Base-by-base conservation (phyloP, 2,888 invertebrate genomes). In the Melinaea menophilus region DNA sequence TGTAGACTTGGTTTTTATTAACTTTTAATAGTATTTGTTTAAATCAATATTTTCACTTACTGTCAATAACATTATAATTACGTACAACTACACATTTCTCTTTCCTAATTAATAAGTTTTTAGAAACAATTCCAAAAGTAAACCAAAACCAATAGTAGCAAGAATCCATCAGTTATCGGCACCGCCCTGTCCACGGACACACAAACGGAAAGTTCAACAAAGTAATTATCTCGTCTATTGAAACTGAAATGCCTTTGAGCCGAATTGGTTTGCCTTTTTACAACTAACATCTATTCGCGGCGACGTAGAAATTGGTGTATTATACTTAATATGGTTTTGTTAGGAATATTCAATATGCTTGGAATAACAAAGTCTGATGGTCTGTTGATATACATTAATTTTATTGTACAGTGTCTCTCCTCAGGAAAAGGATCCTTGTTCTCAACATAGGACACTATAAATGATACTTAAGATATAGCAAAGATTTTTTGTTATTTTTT, bases 221-320 rank as follows among this genome's bases (percentile, higher is more conserved):
- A 67, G 71, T 74, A 73, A 75, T 76, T 75, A 70, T 65, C 74
- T 76, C 77, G 74, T 75, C 77, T 70, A 45, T 55, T 59, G 35
- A 46, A 61, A 59, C 51, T 61, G 61, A 61, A 51, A 51, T 60
- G 61, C 59, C 56, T 65, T 63, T 62, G 54, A 58, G 22, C 45
- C 57, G 35, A 61, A 63, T 59, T 62, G 66, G 51, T 31, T 51
- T 31, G 31, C 31, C 51, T 51, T 51, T 41, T 51, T 51, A 51
- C 31, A 46, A 51, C 51, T 51, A 51, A 51, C 51, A 51, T 51
- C 51, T 31, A 51, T 51, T 51, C 11, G 51, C 5, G 51, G 51
- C 11, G 41, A 9, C 41, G 41, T 51, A 51, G 31, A 51, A 31
- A 11, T 2, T 9, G 31, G 31, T 22, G 31, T 51, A n/a, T 51